Percentiles rank a stretch among this genome's conserved stretches.
Evolutionary conservation across 2,113 vertebrate species (phyloP).

Genomic region (Otis tarda): DNA sequence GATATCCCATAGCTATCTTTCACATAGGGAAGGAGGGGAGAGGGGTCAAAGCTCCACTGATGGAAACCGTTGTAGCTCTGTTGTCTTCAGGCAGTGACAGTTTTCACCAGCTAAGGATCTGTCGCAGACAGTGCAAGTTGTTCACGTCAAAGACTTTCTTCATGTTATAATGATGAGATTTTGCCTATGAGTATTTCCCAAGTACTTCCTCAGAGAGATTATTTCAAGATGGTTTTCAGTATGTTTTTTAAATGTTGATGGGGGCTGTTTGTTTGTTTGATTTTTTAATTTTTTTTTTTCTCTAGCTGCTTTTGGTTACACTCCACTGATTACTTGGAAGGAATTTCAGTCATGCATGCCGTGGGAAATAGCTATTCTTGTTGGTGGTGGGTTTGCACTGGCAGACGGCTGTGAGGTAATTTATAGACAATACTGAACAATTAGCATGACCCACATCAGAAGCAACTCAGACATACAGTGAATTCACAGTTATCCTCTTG

Average conservation of each 20-base stretch:
- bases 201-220: background rate
- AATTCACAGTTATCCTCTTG: background rate
- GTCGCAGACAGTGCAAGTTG: background rate
- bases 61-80: background rate
- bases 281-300: background rate
- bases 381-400: constrained; percentile 92
- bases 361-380: constrained; percentile 90
- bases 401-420: constrained; percentile 90
- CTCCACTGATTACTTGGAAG: constrained; percentile 88
- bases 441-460: background rate
- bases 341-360: constrained; percentile 94
- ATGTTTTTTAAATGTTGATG: background rate
- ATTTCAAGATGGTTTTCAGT: background rate
- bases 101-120: background rate
- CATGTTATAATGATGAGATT: background rate
- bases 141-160: background rate
- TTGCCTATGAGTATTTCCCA: background rate
- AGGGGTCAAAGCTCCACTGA: background rate
- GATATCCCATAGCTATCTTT: background rate
- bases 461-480: background rate
- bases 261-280: background rate
- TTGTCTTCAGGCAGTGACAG: background rate
- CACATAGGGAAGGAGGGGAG: background rate
- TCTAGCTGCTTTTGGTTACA: constrained; percentile 74
- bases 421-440: constrained; percentile 36